Evolutionary conservation across 2,113 vertebrate genomes (phyloP), one percentile per base, ranked within the genome.

Genomic region (Psilopogon haemacephalus): DNA sequence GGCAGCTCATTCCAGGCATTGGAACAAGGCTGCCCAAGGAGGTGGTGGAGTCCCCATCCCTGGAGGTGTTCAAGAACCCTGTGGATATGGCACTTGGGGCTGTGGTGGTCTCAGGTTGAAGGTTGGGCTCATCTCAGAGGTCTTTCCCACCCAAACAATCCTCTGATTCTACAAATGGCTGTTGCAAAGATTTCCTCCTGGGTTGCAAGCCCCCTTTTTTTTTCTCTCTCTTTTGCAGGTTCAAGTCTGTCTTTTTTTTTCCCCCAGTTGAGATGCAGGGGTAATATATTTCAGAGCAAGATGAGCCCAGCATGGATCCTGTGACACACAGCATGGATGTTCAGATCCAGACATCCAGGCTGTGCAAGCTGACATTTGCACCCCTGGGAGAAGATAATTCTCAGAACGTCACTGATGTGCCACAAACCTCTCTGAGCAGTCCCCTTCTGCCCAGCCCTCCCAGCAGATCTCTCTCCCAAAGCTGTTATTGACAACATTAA

Each of bases 371-470:
- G 75, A 62, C 44, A 32, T 89, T 60, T 30, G 16, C 44, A 50
- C 28, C 26, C 23, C 33, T 1, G 2, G 37, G n/a, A 17, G 32
- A 58, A 38, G 56, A 28, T 10, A 33, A n/a, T 27, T 30, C 17
- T 37, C 11, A 23, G 40, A 8, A n/a, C 1, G 0, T 71, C 60
- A 27, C 10, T 12, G 1, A 1, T 0, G n/a, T 21, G 19, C 76
- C 37, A 1, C 0, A 2, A 9, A 1, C 56, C 48, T 65, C 70
- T 27, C 78, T 12, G 74, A 60, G 54, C 70, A 35, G 23, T 24
- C 33, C 33, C 40, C 35, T 55, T 52, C 62, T 23, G 50, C 42
- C 32, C 3, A 0, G 33, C 21, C 33, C 37, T 63, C 21, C 10
- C 14, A 1, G 0, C 18, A 35, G 21, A 5, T 6, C 54, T 33